Base-by-base conservation (phyloP, 92 coral and sea anemone genomes). In the Epizoanthus fatuus region DNA sequence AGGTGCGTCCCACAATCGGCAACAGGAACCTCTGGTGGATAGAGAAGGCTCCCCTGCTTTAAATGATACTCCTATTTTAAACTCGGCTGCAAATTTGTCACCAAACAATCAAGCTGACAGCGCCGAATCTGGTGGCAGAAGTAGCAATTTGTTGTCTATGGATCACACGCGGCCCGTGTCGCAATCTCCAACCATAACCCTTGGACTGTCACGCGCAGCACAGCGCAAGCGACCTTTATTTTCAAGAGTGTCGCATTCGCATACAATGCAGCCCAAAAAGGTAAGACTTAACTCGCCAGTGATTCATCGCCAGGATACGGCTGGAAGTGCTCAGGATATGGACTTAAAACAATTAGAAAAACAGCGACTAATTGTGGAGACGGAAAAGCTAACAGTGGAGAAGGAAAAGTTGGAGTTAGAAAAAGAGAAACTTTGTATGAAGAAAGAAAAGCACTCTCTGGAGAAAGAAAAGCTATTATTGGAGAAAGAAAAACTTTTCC, bases 171-270 rank as follows among this genome's bases (percentile, higher is more conserved):
- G 20, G 1, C 9, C n/a, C 3, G 22, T 44, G 17, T 57, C 68
- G 10, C 69, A 57, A 59, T 19, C 57, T 19, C 20, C 25, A 14
- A 2, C 45, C 52, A 7, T 29, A 11, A 77, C 22, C 14, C n/a
- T 77, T 3, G 82, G 70, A 7, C 44, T 77, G 62, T 77, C 82
- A 10, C 82, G 82, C 5, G 82, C 82, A 42, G 82, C 82, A 4
- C 82, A 77, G 57, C 70, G 69, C 15, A 77, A 77, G 51, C 70
- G 82, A 22, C 82, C 82, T 10, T 60, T 77, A 37, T 77, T 77
- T 42, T 77, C 82, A 1, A 60, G 82, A 44, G 19, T 60, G 38
- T 40, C 82, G 63, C 13, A 60, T n/a, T 74, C 80, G 12, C 80
- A 74, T 20, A 74, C 3, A 38, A n/a, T 37, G 37, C 82, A 59